Percentiles rank a stretch among this genome's conserved stretches.
Conservation (phyloP, 2,113 vertebrate species). For the Vidua macroura region DNA sequence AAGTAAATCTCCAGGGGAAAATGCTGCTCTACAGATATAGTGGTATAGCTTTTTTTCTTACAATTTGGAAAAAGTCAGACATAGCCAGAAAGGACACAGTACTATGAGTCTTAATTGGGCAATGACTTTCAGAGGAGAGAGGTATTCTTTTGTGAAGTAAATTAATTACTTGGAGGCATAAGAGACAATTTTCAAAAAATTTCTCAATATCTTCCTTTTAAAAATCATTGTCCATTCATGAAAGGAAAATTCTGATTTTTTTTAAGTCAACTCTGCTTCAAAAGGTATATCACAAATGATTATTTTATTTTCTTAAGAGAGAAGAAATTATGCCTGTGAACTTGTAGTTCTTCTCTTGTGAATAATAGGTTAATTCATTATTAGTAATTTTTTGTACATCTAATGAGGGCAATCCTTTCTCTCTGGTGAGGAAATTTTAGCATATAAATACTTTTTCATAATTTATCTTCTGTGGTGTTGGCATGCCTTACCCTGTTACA, state of each 20-base stretch:
- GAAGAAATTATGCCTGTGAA: neutral
- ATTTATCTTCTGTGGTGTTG: neutral
- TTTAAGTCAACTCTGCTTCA: neutral
- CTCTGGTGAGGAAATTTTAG: neutral
- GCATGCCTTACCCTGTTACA: neutral
- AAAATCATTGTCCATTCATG: neutral
- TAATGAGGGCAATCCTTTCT: neutral
- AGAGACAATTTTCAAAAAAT: neutral
- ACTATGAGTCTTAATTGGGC: neutral
- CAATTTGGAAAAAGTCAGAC: neutral
- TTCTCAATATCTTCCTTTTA: neutral
- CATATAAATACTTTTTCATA: neutral
- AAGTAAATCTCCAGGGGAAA: neutral
- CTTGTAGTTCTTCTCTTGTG: neutral
- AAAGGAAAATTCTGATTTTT: neutral
- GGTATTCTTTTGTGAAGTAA: neutral
- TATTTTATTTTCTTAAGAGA: neutral
- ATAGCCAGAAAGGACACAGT: neutral
- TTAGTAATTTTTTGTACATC: neutral
- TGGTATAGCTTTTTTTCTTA: neutral
- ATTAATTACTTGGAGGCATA: neutral
- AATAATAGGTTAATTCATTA: neutral
- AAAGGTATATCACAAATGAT: neutral
- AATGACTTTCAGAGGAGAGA: neutral
- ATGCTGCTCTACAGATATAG: neutral